A percentile compares a stretch with the other conserved stretches of the same genome.
phyloP scores from a whole-genome alignment of 2,888 invertebrate species.

The Cristatella mucedo region DNA sequence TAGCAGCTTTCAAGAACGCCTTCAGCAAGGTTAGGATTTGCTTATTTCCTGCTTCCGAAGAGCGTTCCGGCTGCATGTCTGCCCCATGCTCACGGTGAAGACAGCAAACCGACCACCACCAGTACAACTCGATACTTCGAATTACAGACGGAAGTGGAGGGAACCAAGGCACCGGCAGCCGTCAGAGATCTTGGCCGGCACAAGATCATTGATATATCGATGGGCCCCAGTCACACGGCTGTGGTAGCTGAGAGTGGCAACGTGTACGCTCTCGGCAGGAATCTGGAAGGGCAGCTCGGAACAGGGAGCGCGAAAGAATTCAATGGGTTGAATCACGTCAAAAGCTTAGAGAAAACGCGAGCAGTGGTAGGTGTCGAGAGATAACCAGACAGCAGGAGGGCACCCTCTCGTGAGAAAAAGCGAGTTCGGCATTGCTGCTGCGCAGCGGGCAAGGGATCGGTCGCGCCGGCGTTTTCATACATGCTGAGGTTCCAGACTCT shows the following conservation, averaged over 20 bases:
- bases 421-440: too few relatives aligned
- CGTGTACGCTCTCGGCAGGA: constrained; percentile 51
- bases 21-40: constrained; percentile 28
- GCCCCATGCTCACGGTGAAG: not conserved
- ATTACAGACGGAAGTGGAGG: constrained; percentile 38
- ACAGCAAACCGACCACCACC: too few relatives aligned
- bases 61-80: constrained; percentile 11
- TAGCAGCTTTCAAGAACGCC: constrained; percentile 41
- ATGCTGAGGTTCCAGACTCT: constrained; percentile 5
- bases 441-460: too few relatives aligned
- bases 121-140: not conserved
- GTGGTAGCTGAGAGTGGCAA: constrained; percentile 49
- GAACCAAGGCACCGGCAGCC: constrained; percentile 36
- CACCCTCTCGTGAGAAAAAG: too few relatives aligned
- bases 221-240: constrained; percentile 49
- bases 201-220: constrained; percentile 45
- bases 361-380: constrained; percentile 33
- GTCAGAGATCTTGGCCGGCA: constrained; percentile 43
- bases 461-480: constrained; percentile 3
- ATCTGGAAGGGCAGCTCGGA: constrained; percentile 50
- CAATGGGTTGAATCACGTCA: constrained; percentile 38
- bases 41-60: not conserved
- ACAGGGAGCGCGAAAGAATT: constrained; percentile 38
- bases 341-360: constrained; percentile 35
- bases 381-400: too few relatives aligned